Base-by-base conservation (phyloP, 2,888 invertebrate species). In the Agonopterix arenella region DNA sequence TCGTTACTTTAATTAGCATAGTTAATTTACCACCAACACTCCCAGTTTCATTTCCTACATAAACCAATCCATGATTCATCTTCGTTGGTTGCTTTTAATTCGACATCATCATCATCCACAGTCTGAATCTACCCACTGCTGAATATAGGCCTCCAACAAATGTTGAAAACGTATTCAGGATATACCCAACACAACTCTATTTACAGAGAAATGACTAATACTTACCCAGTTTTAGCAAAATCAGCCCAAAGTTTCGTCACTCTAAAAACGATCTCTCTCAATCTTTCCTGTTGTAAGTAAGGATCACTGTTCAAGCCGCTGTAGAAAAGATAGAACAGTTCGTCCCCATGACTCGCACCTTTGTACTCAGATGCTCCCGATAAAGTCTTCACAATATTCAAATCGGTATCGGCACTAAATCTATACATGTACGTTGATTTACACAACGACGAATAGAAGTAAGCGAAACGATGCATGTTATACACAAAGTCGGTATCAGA, bases 321-420 rank as follows among this genome's bases (percentile, higher is more conserved):
- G 45, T 76, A 82, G 50, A 90, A 90, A 4, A 84, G 45, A 57
- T 90, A 90, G 42, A 78, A 79, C 8, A 90, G 13, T 1, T 90
- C 90, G 51, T 90, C 90, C 0, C 79, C 84, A 44, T 90, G 90
- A 28, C 77, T 75, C 0, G 79, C 84, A 0, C 90, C 90, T 62
- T 73, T 53, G 2, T 68, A 47, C 0, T 52, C 46, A 1, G 64
- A 10, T 5, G 66, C 69, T 2, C 64, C 40, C 10, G 43, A 43
- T 2, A 63, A 11, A 2, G 53, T 57, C 53, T 80, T 83, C 1
- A 79, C 48, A 9, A 79, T 43, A 54, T 84, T 84, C 44, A 83
- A 64, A n/a, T 78, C 70, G 0, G 76, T 79, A 2, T 66, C 66
- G 44, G 1, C n/a, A 10, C 40, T 49, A 42, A 49, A 49, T 8